Conservation (phyloP, 2,888 invertebrate species). For the Enchytraeus crypticus region DNA sequence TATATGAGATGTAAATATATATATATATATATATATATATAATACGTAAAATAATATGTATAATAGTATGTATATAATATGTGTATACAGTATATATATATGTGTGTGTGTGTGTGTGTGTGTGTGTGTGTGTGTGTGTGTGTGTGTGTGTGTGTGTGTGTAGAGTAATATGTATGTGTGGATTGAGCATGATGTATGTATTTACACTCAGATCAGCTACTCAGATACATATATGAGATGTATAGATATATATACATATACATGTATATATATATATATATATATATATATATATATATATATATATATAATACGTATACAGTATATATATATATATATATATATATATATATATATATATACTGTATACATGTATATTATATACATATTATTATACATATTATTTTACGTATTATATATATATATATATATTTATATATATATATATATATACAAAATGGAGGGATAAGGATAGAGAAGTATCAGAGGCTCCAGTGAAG, state of each 20-base stretch:
- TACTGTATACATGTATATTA: not conserved
- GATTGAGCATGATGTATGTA: constrained; percentile 2
- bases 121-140: not conserved
- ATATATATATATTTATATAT: not conserved
- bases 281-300: constrained; percentile 6
- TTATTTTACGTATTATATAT: not conserved
- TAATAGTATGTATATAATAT: no score
- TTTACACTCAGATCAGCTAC: not conserved
- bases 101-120: not conserved
- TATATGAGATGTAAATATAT: no score
- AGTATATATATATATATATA: constrained; percentile 12
- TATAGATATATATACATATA: no score
- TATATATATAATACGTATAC: constrained; percentile 11
- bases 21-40: not conserved
- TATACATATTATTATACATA: not conserved
- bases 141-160: not conserved
- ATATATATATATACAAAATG: not conserved
- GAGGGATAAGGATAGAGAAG: not conserved
- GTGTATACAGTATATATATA: not conserved
- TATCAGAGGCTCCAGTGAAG: no score
- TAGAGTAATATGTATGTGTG: constrained; percentile 7
- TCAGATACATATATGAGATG: no score
- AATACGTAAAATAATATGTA: not conserved
- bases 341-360: constrained; percentile 6
- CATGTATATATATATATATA: constrained; percentile 2